These are phyloP conservation scores for Drosophila mayri DNA, from an alignment of 1,140 invertebrate genomes.

Conservation along the genomic window DNA sequence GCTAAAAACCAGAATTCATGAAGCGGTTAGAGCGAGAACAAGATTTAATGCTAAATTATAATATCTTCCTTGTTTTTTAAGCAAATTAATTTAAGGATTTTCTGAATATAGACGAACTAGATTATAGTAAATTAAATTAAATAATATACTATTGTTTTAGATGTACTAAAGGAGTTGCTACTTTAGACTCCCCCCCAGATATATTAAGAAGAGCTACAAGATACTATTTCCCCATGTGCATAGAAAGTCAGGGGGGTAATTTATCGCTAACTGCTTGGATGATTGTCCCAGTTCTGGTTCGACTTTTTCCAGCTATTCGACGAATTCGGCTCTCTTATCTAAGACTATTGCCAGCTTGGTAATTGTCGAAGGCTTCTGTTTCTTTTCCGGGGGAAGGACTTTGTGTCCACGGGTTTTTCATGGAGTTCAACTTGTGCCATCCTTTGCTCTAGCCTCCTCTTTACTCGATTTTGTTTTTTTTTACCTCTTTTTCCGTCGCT, in stretches of 20 bases:
- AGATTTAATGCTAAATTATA: background rate
- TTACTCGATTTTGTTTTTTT: slow-evolving; percentile 21
- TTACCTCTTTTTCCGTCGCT: slow-evolving; percentile 14
- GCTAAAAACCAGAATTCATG: background rate
- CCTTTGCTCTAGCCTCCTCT: background rate
- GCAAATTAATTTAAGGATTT: background rate
- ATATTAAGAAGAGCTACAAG: background rate
- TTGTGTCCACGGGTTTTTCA: slow-evolving; percentile 14
- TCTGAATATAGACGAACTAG: too few species aligned
- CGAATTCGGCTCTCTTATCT: slow-evolving; percentile 43
- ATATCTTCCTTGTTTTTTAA: background rate
- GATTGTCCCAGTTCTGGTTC: slow-evolving; percentile 41
- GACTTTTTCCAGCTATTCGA: slow-evolving; percentile 19
- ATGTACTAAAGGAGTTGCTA: too few species aligned
- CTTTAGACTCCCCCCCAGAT: background rate
- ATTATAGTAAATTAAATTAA: too few species aligned
- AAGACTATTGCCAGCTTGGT: slow-evolving; percentile 42
- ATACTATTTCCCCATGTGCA: slow-evolving; percentile 9
- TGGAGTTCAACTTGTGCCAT: slow-evolving; percentile 18
- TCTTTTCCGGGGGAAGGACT: slow-evolving; percentile 8
- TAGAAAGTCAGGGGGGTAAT: slow-evolving; percentile 10
- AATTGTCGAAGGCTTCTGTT: slow-evolving; percentile 34
- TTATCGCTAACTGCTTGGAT: slow-evolving; percentile 48
- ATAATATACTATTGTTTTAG: too few species aligned
- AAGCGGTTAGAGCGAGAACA: background rate